Evolutionary conservation across 2,888 invertebrate species (phyloP), one percentile per base, ranked within the genome.

Genomic region (Phyllotreta striolata): DNA sequence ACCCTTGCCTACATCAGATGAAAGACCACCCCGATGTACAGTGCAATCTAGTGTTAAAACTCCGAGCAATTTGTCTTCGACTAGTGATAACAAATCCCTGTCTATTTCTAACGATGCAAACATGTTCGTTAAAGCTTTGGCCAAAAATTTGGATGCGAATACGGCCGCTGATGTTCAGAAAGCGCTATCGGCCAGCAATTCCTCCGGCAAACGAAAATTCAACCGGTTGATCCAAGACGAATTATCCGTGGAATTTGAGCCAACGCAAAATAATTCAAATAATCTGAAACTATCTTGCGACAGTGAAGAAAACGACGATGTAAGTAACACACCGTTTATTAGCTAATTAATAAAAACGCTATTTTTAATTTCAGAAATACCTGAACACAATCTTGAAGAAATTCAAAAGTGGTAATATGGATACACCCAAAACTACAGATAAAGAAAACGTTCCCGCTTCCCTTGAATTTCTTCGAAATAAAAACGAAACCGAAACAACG

Each of bases 201-300:
- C 66, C 0, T 66, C 66, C 0, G 72, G 69, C 24, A 74, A 73
- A 44, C 66, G 64, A 40, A 71, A 67, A 34, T 72, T 71, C 59
- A 75, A 73, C 62, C 70, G 72, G 55, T 76, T 74, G 57, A 60
- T 78, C 8, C 65, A 68, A 5, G 73, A 77, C 57, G 76, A 77
- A 72, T 59, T 77, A 39, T 74, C 74, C 6, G 66, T 78, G 13
- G 72, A 72, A 38, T 77, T 78, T 67, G 70, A 72, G 51, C 67
- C 72, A 38, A 34, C 43, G 24, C 24, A 24, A 24, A 24, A 24
- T 24, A 24, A 24, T 24, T 24, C 24, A 4, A 24, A 24, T 24
- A 24, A 24, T 24, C 4, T 24, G 24, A 24, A 24, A 3, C 24
- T 24, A 4, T 24, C 24, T 24, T 24, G 24, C 24, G 2, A 24